Percentiles rank a stretch among this genome's conserved stretches.
These are phyloP conservation scores for Steinernema feltiae DNA, from an alignment of 1,140 invertebrate species.

Conservation along the genomic window DNA sequence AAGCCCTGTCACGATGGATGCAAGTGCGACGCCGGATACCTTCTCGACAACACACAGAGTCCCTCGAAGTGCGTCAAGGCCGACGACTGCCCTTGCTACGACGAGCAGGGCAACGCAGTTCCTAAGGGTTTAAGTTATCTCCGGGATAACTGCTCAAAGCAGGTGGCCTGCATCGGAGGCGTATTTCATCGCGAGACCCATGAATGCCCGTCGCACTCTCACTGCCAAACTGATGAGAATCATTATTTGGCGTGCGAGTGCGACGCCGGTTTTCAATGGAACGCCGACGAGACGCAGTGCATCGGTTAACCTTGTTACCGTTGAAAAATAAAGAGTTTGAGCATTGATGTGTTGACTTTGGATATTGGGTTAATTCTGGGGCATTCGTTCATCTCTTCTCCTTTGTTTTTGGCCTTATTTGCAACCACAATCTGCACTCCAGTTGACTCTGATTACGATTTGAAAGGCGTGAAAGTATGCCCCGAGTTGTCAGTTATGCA, in stretches of 20 bases:
- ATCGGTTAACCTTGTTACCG: too few relatives aligned
- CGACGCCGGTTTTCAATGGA: background rate
- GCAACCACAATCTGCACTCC: too few relatives aligned
- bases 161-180: background rate
- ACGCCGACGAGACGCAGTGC: background rate
- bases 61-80: background rate
- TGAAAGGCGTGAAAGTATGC: too few relatives aligned
- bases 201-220: background rate
- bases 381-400: too few relatives aligned
- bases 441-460: too few relatives aligned
- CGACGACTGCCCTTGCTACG: background rate
- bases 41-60: background rate
- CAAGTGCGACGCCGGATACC: background rate
- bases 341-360: too few relatives aligned
- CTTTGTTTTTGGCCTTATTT: too few relatives aligned
- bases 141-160: background rate
- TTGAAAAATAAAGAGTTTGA: too few relatives aligned
- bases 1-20: background rate
- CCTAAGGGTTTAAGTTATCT: background rate
- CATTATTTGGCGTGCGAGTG: background rate
- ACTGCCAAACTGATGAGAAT: background rate
- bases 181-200: background rate
- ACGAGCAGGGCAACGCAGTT: background rate
- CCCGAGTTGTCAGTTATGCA: too few relatives aligned
- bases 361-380: too few relatives aligned